Percentiles rank a stretch among this genome's conserved stretches.
Conservation (phyloP, 2,888 invertebrate species). For the Campoletis raptor region DNA sequence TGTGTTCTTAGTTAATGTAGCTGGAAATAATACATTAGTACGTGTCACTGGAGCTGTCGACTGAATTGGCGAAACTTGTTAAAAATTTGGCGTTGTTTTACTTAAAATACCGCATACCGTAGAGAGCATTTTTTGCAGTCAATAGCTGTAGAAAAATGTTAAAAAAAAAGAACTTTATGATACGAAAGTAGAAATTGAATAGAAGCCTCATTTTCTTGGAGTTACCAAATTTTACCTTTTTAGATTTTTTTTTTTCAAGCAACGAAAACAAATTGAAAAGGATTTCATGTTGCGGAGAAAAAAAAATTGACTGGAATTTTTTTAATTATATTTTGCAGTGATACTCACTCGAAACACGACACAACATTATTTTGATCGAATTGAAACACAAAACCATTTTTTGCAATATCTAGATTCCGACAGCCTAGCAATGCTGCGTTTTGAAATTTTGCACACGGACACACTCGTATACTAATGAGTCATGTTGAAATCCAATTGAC, state of each 20-base stretch:
- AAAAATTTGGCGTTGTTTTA: slow-evolving; percentile 10
- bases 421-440: too few species aligned
- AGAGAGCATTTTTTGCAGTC: not conserved
- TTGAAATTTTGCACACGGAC: too few species aligned
- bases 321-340: too few species aligned
- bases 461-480: too few species aligned
- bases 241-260: not conserved
- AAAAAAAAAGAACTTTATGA: not conserved
- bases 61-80: not conserved
- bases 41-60: not conserved
- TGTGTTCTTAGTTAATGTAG: slow-evolving; percentile 17
- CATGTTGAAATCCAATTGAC: too few species aligned
- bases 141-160: not conserved
- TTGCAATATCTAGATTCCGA: too few species aligned
- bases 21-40: slow-evolving; percentile 66
- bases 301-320: not conserved
- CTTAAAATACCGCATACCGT: not conserved
- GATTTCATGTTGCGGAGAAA: not conserved
- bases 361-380: too few species aligned
- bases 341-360: too few species aligned
- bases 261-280: not conserved
- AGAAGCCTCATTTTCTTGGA: not conserved
- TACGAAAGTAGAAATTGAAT: not conserved
- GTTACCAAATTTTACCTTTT: not conserved
- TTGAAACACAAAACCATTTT: too few species aligned